These are phyloP conservation scores for Phrynosoma platyrhinos DNA, from an alignment of 2,113 vertebrate species.

Conservation along the genomic window DNA sequence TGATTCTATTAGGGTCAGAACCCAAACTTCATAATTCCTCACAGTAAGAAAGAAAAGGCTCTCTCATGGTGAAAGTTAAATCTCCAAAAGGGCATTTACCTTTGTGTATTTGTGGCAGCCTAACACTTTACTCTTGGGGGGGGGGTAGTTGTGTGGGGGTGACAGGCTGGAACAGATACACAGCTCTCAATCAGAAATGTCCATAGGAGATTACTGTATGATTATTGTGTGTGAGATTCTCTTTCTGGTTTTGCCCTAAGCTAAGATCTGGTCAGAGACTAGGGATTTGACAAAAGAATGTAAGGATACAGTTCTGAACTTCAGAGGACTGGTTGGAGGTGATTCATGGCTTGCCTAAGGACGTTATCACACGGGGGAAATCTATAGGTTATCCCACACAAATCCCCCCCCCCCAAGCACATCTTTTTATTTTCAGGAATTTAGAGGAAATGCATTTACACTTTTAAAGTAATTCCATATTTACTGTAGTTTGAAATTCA, in stretches of 20 bases:
- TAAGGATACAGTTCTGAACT: background rate
- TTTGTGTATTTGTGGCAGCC: background rate
- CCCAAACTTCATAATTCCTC: conserved; percentile 2
- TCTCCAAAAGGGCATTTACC: background rate
- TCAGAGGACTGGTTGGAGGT: background rate
- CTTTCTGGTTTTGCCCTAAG: background rate
- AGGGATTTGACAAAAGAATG: background rate
- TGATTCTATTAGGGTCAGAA: conserved; percentile 33
- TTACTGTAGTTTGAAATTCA: too few species aligned
- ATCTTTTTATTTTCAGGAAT: too few species aligned
- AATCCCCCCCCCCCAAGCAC: too few species aligned
- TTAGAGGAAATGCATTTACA: too few species aligned
- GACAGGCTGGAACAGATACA: background rate
- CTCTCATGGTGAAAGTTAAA: background rate
- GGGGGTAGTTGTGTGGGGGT: too few species aligned
- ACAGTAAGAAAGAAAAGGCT: conserved; percentile 6
- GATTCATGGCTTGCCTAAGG: too few species aligned
- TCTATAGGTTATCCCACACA: too few species aligned
- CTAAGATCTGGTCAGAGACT: background rate
- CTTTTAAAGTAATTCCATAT: too few species aligned
- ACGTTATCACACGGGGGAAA: too few species aligned
- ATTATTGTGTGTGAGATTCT: background rate
- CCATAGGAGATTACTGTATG: background rate
- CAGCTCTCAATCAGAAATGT: background rate
- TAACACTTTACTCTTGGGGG: background rate